These are phyloP conservation scores for Drosophila carrolli DNA, from an alignment of 1,140 invertebrate species.

Conservation along the genomic window DNA sequence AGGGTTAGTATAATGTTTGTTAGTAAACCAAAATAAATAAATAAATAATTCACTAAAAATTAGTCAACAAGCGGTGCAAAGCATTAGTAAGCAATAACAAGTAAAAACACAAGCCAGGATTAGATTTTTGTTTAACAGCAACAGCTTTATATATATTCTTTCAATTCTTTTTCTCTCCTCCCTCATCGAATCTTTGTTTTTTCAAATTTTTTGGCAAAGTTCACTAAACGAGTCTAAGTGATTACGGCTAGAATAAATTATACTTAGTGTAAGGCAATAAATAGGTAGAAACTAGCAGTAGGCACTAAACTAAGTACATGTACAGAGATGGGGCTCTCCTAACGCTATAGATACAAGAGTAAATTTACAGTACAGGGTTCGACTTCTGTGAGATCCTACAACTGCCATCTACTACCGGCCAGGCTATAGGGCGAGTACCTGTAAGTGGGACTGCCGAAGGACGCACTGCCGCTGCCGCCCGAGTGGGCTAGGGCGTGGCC, in stretches of 20 bases:
- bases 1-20: slow-evolving; percentile 8
- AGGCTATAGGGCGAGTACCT: slow-evolving; percentile 83
- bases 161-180: slow-evolving; percentile 38
- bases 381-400: slow-evolving; percentile 62
- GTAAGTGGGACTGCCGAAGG: slow-evolving; percentile 81
- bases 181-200: slow-evolving; percentile 46
- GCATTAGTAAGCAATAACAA: slow-evolving; percentile 68
- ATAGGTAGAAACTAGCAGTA: slow-evolving; percentile 56
- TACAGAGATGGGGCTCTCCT: slow-evolving; percentile 24
- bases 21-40: slow-evolving; percentile 22
- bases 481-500: slow-evolving; percentile 37
- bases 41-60: slow-evolving; percentile 33
- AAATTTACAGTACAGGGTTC: slow-evolving; percentile 37
- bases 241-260: slow-evolving; percentile 67
- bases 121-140: slow-evolving; percentile 79
- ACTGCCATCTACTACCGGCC: slow-evolving; percentile 83
- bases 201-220: slow-evolving; percentile 55
- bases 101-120: slow-evolving; percentile 72
- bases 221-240: slow-evolving; percentile 45
- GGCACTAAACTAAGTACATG: slow-evolving; percentile 71
- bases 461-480: slow-evolving; percentile 50
- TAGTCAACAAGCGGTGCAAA: slow-evolving; percentile 62
- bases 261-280: slow-evolving; percentile 76
- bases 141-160: slow-evolving; percentile 72
- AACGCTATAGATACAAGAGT: slow-evolving; percentile 40